Conservation (phyloP, 2,888 invertebrate genomes). For the Lydus trimaculatus region DNA sequence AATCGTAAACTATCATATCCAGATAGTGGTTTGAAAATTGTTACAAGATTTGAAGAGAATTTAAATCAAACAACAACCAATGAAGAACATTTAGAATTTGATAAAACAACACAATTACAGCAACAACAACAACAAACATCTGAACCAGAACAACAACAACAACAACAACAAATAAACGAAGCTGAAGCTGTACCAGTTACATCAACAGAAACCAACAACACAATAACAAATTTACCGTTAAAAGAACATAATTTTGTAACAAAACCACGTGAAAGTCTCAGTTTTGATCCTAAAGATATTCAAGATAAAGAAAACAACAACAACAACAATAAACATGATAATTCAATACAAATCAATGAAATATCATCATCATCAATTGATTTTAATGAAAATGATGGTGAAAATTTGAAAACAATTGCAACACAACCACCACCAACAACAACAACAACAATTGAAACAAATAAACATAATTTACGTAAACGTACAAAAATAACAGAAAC, state of each 20-base stretch:
- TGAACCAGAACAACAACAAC: slow-evolving; percentile 22
- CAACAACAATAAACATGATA: slow-evolving; percentile 29
- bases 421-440: neutral
- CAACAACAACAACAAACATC: slow-evolving; percentile 34
- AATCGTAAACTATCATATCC: slow-evolving; percentile 50
- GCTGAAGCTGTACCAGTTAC: slow-evolving; percentile 13
- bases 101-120: slow-evolving; percentile 21
- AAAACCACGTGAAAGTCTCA: slow-evolving; percentile 52
- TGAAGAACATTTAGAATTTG: slow-evolving; percentile 12
- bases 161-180: slow-evolving; percentile 24
- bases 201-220: slow-evolving; percentile 28
- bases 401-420: slow-evolving; percentile 18
- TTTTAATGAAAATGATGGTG: slow-evolving; percentile 36
- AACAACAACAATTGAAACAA: neutral
- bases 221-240: slow-evolving; percentile 44
- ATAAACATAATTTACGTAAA: slow-evolving; percentile 33
- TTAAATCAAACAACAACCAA: neutral
- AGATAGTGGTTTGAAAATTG: slow-evolving; percentile 53
- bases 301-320: slow-evolving; percentile 42
- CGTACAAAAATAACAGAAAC: neutral
- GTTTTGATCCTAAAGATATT: slow-evolving; percentile 47
- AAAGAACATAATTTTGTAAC: slow-evolving; percentile 48
- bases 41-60: slow-evolving; percentile 51
- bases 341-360: slow-evolving; percentile 71
- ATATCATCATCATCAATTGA: slow-evolving; percentile 70